These are phyloP conservation scores for Chloroclystis v-ata DNA, from an alignment of 2,888 invertebrate species.

Conservation along the genomic window DNA sequence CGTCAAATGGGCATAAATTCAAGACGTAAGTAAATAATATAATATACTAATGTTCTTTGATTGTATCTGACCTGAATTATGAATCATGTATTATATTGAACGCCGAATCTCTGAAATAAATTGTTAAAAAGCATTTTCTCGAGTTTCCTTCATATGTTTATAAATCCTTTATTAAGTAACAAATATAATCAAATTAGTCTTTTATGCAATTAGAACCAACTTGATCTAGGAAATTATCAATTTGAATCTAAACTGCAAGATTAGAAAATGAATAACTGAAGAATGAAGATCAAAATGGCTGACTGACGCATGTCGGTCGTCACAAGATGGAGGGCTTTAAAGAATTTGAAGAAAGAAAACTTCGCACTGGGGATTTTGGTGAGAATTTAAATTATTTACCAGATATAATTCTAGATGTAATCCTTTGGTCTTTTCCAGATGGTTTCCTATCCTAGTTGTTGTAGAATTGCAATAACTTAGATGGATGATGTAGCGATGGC, in stretches of 20 bases:
- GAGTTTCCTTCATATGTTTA: conserved; percentile 12
- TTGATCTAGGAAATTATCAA: conserved; percentile 4
- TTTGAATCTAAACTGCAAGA: neutral
- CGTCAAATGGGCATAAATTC: conserved; percentile 22
- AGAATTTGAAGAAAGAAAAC: conserved; percentile 30
- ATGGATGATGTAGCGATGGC: conserved; percentile 9
- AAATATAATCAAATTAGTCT: neutral
- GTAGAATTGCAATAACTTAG: conserved; percentile 27
- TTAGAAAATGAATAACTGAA: conserved; percentile 18
- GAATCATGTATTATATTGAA: no score
- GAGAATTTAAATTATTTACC: conserved; percentile 33
- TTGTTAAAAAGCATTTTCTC: neutral
- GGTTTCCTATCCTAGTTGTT: conserved; percentile 22
- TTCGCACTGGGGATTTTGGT: conserved; percentile 41
- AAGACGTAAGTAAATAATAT: conserved; percentile 15
- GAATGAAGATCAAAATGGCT: conserved; percentile 11
- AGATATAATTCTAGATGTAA: conserved; percentile 51
- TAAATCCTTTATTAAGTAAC: neutral
- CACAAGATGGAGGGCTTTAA: conserved; percentile 12
- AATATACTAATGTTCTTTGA: neutral
- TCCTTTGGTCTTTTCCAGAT: conserved; percentile 71
- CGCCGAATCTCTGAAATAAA: no score
- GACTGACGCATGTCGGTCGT: no score
- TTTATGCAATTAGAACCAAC: conserved; percentile 3
- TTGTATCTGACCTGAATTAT: no score